phyloP scores from a whole-genome alignment of 2,888 invertebrate species.

The Pardosa pseudoannulata region DNA sequence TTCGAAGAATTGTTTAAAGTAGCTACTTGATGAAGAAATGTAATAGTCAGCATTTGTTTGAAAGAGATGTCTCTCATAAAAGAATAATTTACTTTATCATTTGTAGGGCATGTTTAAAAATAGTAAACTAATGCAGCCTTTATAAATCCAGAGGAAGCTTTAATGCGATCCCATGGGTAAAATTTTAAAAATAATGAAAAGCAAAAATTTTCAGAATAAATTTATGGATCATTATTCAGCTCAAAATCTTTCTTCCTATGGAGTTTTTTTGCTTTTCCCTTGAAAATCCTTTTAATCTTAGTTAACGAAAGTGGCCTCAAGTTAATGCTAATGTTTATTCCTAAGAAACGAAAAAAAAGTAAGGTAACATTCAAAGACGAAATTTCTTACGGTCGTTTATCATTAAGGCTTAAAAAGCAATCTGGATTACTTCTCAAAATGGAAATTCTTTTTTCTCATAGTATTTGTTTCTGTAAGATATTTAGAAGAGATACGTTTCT shows the following conservation, averaged over 20 bases:
- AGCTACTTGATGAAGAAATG: no score
- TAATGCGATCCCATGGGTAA: no score
- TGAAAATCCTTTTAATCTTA: neutral
- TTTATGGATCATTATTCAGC: neutral
- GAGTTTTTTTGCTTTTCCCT: neutral
- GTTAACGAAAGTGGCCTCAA: neutral
- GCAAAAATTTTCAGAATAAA: neutral
- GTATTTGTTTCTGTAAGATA: neutral
- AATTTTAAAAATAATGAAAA: no score
- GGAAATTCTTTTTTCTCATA: neutral
- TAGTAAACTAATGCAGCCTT: no score
- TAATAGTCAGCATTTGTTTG: no score
- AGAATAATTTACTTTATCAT: no score
- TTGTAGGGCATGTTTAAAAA: no score
- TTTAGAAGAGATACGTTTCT: neutral
- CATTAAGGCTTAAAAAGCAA: neutral
- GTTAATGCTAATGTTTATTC: neutral
- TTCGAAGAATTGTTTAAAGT: no score
- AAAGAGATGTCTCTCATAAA: no score
- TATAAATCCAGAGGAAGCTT: no score
- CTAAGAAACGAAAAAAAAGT: neutral
- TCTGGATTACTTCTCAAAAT: neutral
- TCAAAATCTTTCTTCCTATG: neutral
- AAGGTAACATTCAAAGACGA: neutral
- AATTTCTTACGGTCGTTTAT: neutral